A percentile compares a stretch with the other conserved stretches of the same genome.
These are phyloP conservation scores for Thunnus albacares DNA, from an alignment of 2,797 vertebrate species.

Conservation along the genomic window DNA sequence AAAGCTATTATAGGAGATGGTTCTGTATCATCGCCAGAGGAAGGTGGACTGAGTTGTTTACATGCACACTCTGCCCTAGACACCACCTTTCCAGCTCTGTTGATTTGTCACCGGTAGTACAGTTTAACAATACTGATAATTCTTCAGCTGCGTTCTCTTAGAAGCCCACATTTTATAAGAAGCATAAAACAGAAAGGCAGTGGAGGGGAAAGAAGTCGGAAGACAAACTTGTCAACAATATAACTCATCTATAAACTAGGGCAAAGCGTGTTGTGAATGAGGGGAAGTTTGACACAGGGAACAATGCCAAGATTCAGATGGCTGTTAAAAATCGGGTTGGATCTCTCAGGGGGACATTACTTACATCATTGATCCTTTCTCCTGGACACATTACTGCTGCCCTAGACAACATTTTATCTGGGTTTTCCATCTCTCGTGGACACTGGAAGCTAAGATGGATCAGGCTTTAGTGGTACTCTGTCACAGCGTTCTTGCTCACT, in stretches of 20 bases:
- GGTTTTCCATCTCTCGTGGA: slow-evolving; percentile 49
- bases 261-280: slow-evolving; percentile 48
- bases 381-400: slow-evolving; percentile 52
- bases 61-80: slow-evolving; percentile 2
- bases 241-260: slow-evolving; percentile 65
- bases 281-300: slow-evolving; percentile 53
- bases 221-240: slow-evolving; percentile 63
- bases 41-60: slow-evolving; percentile 14
- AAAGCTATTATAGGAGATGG: slow-evolving; percentile 26
- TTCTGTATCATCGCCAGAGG: background rate
- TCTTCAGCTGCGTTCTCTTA: slow-evolving; percentile 26
- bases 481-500: slow-evolving; percentile 40
- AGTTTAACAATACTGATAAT: slow-evolving; percentile 30
- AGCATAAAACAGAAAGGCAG: slow-evolving; percentile 50
- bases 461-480: slow-evolving; percentile 46
- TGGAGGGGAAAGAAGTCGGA: slow-evolving; percentile 42
- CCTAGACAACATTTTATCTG: slow-evolving; percentile 62
- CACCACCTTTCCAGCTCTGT: slow-evolving; percentile 14
- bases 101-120: slow-evolving; percentile 11
- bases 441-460: slow-evolving; percentile 49
- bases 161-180: slow-evolving; percentile 44
- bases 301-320: slow-evolving; percentile 63
- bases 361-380: slow-evolving; percentile 71
- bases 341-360: slow-evolving; percentile 60
- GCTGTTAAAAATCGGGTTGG: slow-evolving; percentile 58